A percentile compares a stretch with the other conserved stretches of the same genome.
Evolutionary conservation across 2,113 vertebrate genomes (phyloP).

Genomic region (Astur gentilis): DNA sequence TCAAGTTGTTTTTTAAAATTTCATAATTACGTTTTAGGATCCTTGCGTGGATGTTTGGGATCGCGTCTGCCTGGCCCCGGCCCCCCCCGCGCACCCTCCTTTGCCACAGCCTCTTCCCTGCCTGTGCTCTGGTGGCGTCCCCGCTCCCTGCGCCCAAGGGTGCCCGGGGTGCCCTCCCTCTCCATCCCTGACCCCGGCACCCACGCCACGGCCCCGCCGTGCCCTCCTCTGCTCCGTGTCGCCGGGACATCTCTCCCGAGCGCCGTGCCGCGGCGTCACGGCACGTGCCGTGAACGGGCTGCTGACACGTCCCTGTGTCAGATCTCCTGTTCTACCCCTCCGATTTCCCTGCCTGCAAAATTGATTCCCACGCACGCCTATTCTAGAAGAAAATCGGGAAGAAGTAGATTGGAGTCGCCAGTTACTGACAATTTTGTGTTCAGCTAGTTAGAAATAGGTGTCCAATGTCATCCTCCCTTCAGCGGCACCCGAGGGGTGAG

Average conservation of each 20-base stretch:
- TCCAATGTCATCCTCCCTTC: neutral
- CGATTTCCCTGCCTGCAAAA: neutral
- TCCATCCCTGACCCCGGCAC: neutral
- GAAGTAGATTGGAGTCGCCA: rapidly evolving
- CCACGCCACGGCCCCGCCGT: rapidly evolving
- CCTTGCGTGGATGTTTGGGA: slow-evolving; percentile 23
- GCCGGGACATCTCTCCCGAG: rapidly evolving
- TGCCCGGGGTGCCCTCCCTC: neutral
- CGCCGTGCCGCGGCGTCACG: rapidly evolving
- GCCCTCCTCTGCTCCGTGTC: rapidly evolving
- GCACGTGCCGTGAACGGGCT: rapidly evolving
- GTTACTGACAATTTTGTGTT: neutral
- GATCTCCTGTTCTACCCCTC: neutral
- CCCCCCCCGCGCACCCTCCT: neutral
- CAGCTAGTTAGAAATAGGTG: neutral
- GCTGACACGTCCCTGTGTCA: rapidly evolving
- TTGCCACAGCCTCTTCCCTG: neutral
- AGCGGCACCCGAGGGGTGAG: neutral
- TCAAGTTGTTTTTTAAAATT: slow-evolving; percentile 67
- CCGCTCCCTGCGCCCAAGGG: neutral
- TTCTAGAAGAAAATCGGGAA: neutral
- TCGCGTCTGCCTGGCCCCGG: neutral
- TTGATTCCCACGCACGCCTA: rapidly evolving
- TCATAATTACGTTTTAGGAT: slow-evolving; percentile 62
- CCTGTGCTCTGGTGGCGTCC: rapidly evolving